These are phyloP conservation scores for Hydrozoanthus tunicans DNA, from an alignment of 64 coral and sea anemone genomes.

Conservation along the genomic window DNA sequence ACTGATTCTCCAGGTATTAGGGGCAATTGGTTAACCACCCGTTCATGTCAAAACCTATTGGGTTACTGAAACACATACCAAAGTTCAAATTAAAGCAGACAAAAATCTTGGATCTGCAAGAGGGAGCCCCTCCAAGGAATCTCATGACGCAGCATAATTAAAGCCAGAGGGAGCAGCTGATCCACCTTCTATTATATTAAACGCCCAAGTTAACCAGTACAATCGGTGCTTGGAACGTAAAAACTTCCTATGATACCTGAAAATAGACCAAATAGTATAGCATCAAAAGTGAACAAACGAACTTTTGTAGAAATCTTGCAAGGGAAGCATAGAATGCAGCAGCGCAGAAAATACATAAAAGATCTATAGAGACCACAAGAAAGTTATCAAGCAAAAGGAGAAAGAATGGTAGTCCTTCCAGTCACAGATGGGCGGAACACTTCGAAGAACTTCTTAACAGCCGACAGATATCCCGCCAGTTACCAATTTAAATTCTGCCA, in stretches of 20 bases:
- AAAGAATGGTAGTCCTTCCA: not conserved
- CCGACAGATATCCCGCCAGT: not conserved
- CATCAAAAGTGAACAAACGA: not conserved
- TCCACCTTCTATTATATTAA: not conserved
- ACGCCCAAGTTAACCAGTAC: not conserved
- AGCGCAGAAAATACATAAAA: not conserved
- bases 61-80: not conserved
- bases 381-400: not conserved
- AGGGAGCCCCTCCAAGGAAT: not conserved
- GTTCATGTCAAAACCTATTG: not conserved
- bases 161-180: conserved; percentile 9
- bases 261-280: not conserved
- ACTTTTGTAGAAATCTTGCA: not conserved
- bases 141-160: not conserved
- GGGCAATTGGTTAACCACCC: not conserved
- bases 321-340: not conserved
- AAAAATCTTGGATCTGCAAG: conserved; percentile 14
- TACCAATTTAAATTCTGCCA: no score
- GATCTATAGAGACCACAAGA: not conserved
- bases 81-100: not conserved
- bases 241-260: not conserved
- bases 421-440: not conserved
- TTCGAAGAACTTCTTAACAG: not conserved
- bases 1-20: not conserved
- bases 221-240: conserved; percentile 36